These are phyloP conservation scores for Pangasius macronema DNA, from an alignment of 2,797 vertebrate species.

Conservation along the genomic window DNA sequence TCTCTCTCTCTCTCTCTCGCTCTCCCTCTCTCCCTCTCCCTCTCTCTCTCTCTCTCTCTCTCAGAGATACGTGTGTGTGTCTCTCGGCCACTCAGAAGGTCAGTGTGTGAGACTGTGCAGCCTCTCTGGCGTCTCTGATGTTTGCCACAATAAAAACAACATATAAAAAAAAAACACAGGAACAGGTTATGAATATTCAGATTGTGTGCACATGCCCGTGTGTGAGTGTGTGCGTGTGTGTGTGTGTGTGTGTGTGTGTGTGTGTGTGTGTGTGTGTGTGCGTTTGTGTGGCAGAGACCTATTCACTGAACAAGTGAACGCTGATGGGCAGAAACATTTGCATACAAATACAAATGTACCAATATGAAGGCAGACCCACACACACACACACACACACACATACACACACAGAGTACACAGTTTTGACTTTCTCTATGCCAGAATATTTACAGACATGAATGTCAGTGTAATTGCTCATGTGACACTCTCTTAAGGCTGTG, in stretches of 20 bases:
- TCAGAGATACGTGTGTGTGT: neutral
- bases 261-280: neutral
- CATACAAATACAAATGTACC: too few relatives aligned
- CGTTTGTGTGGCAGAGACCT: neutral
- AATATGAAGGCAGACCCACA: neutral
- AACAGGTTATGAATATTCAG: slow-evolving; percentile 55
- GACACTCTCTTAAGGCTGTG: neutral
- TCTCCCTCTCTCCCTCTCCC: too few relatives aligned
- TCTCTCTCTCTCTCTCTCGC: neutral
- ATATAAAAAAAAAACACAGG: slow-evolving; percentile 36
- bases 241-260: slow-evolving; percentile 14
- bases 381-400: neutral
- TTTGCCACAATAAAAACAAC: slow-evolving; percentile 57
- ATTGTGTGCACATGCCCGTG: neutral
- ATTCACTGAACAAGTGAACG: neutral
- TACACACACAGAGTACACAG: neutral
- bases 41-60: neutral
- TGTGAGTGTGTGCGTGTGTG: neutral
- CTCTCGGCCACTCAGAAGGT: neutral
- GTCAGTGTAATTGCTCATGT: neutral
- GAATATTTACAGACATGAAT: neutral
- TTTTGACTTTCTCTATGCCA: neutral
- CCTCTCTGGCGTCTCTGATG: slow-evolving; percentile 45
- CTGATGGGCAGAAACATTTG: too few relatives aligned
- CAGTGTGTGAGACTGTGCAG: slow-evolving; percentile 10